Percentiles rank a stretch among this genome's conserved stretches.
phyloP scores from a whole-genome alignment of 2,888 invertebrate genomes.

The Phalera bucephala region DNA sequence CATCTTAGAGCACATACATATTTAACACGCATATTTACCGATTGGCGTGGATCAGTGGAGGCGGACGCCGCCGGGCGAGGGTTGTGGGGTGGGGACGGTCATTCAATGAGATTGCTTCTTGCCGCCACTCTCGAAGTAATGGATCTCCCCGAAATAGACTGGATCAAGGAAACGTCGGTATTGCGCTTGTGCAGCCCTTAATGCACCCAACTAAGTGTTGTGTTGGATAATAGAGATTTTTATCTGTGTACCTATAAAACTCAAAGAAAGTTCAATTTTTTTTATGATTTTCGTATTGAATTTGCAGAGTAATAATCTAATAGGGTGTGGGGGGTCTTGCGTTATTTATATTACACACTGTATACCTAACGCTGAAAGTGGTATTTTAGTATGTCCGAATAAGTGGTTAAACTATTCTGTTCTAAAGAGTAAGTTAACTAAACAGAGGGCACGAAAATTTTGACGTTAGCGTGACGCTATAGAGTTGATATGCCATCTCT shows the following conservation, averaged over 20 bases:
- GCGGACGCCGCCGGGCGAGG: constrained; percentile 29
- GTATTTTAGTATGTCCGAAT: no score
- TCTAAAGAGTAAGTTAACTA: no score
- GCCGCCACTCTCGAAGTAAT: constrained; percentile 80
- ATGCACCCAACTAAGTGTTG: not conserved
- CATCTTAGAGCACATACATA: constrained; percentile 80
- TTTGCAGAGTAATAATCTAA: no score
- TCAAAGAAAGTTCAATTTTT: not conserved
- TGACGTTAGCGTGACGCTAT: no score
- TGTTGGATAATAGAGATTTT: not conserved
- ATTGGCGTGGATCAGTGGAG: constrained; percentile 76
- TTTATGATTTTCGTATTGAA: no score
- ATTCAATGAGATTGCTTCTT: constrained; percentile 84
- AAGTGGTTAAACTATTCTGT: no score
- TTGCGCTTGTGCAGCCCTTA: constrained; percentile 59
- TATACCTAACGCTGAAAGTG: no score
- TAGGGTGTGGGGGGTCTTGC: no score
- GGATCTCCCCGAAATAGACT: constrained; percentile 82
- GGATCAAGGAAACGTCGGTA: constrained; percentile 73
- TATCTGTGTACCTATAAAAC: not conserved
- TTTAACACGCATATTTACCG: constrained; percentile 83
- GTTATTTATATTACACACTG: no score
- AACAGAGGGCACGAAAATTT: no score
- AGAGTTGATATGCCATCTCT: no score
- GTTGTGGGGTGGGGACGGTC: constrained; percentile 66